These are phyloP conservation scores for Spodoptera littoralis DNA, from an alignment of 2,888 invertebrate genomes.

Conservation along the genomic window DNA sequence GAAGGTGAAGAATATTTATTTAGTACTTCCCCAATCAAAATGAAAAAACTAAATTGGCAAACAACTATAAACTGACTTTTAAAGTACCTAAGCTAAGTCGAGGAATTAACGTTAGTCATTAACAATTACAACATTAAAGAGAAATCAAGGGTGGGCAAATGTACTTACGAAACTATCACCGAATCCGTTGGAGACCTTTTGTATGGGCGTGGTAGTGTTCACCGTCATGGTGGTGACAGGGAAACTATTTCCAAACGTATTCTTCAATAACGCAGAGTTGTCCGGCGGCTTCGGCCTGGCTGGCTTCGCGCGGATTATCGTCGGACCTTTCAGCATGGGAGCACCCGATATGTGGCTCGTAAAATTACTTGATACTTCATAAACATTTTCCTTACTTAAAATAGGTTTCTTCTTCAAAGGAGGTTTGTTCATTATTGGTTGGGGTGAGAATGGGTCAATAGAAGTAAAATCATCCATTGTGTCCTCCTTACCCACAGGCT, in stretches of 20 bases:
- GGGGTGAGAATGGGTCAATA: constrained; percentile 89
- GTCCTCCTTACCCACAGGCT: constrained; percentile 71
- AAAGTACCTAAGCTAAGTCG: neutral
- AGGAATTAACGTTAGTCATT: constrained; percentile 5
- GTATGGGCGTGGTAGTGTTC: constrained; percentile 82
- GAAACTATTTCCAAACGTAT: constrained; percentile 74
- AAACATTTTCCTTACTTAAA: constrained; percentile 89
- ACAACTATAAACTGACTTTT: neutral
- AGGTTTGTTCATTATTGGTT: constrained; percentile 71
- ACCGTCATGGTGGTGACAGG: constrained; percentile 78
- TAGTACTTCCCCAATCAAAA: too few species aligned
- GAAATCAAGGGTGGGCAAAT: constrained; percentile 24
- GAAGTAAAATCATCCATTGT: constrained; percentile 87
- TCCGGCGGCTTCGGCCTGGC: constrained; percentile 88
- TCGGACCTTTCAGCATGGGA: constrained; percentile 89
- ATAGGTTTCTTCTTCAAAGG: constrained; percentile 85
- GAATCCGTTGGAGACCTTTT: constrained; percentile 77
- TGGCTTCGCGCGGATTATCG: constrained; percentile 92
- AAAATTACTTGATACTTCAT: constrained; percentile 87
- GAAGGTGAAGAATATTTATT: too few species aligned
- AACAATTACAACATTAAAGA: constrained; percentile 22
- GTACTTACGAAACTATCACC: constrained; percentile 81
- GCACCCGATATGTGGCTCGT: constrained; percentile 77
- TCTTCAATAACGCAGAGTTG: constrained; percentile 80
- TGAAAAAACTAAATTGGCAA: too few species aligned